phyloP scores from a whole-genome alignment of 2,113 vertebrate genomes.

The Pao palembangensis region DNA sequence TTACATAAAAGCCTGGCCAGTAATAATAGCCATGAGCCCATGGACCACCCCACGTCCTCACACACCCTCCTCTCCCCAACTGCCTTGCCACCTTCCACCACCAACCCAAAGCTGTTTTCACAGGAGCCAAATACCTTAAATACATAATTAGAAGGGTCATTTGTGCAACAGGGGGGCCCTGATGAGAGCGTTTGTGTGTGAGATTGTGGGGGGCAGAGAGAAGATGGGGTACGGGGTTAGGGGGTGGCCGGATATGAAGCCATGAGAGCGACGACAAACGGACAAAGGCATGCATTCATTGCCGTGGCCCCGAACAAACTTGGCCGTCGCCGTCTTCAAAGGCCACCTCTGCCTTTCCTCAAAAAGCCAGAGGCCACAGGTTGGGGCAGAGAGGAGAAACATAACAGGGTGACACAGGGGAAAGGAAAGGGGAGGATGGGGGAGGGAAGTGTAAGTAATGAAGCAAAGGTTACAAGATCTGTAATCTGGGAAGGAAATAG shows the following conservation, averaged over 20 bases:
- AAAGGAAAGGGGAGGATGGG: constrained; percentile 31
- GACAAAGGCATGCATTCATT: constrained; percentile 73
- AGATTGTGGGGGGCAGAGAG: constrained; percentile 45
- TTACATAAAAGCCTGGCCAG: constrained; percentile 67
- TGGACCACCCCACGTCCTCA: constrained; percentile 55
- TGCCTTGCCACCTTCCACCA: constrained; percentile 39
- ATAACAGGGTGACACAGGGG: constrained; percentile 46
- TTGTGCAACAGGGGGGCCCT: constrained; percentile 58
- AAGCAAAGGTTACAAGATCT: constrained; percentile 54
- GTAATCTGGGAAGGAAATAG: constrained; percentile 55
- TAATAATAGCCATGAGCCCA: constrained; percentile 73
- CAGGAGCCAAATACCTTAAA: constrained; percentile 77
- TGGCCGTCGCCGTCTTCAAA: constrained; percentile 69
- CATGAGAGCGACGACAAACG: constrained; percentile 46
- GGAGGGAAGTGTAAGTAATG: constrained; percentile 34
- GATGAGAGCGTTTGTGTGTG: constrained; percentile 43
- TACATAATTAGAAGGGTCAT: constrained; percentile 76
- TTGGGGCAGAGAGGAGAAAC: constrained; percentile 56
- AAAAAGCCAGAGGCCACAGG: constrained; percentile 65
- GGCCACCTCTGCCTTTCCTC: constrained; percentile 72
- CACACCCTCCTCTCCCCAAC: constrained; percentile 30
- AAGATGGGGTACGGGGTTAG: constrained; percentile 15
- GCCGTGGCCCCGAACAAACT: constrained; percentile 59
- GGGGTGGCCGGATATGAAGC: constrained; percentile 54
- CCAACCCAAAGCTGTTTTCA: constrained; percentile 74